Evolutionary conservation across 2,888 invertebrate species (phyloP).

Genomic region (Deroplatys truncata): DNA sequence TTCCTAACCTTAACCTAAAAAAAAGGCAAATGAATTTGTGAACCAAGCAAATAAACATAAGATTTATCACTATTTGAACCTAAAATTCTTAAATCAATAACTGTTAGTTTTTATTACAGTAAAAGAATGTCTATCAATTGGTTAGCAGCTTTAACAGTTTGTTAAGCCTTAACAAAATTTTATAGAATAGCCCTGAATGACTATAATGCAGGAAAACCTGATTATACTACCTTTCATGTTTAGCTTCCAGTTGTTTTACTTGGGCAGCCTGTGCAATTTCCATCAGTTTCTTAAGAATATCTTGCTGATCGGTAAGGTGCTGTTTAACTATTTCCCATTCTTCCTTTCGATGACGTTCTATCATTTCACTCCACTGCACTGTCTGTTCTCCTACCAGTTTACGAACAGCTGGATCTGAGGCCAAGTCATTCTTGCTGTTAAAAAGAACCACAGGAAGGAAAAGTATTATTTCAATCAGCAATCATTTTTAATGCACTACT

Average conservation of each 20-base stretch:
- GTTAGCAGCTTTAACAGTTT: too few relatives aligned
- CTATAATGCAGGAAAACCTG: not conserved
- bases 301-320: slow-evolving; percentile 51
- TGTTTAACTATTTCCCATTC: slow-evolving; percentile 77
- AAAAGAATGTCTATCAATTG: too few relatives aligned
- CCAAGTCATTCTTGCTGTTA: slow-evolving; percentile 72
- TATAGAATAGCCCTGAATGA: too few relatives aligned
- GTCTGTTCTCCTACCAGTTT: slow-evolving; percentile 90
- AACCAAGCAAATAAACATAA: too few relatives aligned
- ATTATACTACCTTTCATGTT: slow-evolving; percentile 68
- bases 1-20: too few relatives aligned
- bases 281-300: slow-evolving; percentile 71
- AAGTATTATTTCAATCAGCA: not conserved
- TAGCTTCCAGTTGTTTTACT: slow-evolving; percentile 83
- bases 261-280: slow-evolving; percentile 75
- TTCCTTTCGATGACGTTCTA: slow-evolving; percentile 75
- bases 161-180: too few relatives aligned
- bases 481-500: too few relatives aligned
- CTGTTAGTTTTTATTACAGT: too few relatives aligned
- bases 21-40: too few relatives aligned
- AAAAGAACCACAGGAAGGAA: not conserved
- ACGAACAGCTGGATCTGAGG: slow-evolving; percentile 71
- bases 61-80: too few relatives aligned
- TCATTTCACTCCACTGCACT: slow-evolving; percentile 89
- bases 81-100: too few relatives aligned